Evolutionary conservation across 37 sponge, comb jelly and placozoan genomes (phyloP), one percentile per base, ranked within the genome.

Genomic region (Haliclona indistincta): DNA sequence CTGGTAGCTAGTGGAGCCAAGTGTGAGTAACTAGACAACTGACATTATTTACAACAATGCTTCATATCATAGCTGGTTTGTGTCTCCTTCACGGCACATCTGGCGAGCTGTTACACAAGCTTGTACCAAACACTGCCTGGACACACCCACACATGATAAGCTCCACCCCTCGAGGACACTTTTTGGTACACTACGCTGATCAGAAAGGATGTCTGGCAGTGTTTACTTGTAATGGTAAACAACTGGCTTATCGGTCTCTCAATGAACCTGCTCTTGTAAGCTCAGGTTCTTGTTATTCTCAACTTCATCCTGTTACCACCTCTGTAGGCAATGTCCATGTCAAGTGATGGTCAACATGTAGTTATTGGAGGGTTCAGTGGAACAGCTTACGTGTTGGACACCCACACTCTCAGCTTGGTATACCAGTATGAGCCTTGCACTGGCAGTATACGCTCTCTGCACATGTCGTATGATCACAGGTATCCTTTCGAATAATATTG

Each of bases 1-100:
- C n/a, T 80, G 20, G 92, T 95, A n/a, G 89, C 82, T 72, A 91
- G 92, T 72, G 92, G 85, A 70, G 69, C 91, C 62, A 86, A 86
- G 63, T 38, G 91, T 84, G 41, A 80, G 74, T n/a, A 20, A 75
- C n/a, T 13, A 36, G 7, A 61, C 26, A 20, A 13, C 63, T 61
- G 30, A 61, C 30, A 20, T 38, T 11, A 8, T 11, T 23, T 61
- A 30, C 32, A 61, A 10, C 41, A 52, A 33, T 23, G 17, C 5
- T 56, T 2, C 35, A 4, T 66, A 32, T 3, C 54, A 10, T 32
- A 86, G 88, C 61, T 70, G 88, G 88, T 8, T 67, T 33, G n/a
- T 75, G 72, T 69, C 72, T 87, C 35, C 63, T 87, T 28, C 88
- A 87, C 53, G 47, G 43, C 43, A 73, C 68, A 33, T 28, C 54